These are phyloP conservation scores for Cirrhinus molitorella DNA, from an alignment of 2,797 vertebrate species.

Conservation along the genomic window DNA sequence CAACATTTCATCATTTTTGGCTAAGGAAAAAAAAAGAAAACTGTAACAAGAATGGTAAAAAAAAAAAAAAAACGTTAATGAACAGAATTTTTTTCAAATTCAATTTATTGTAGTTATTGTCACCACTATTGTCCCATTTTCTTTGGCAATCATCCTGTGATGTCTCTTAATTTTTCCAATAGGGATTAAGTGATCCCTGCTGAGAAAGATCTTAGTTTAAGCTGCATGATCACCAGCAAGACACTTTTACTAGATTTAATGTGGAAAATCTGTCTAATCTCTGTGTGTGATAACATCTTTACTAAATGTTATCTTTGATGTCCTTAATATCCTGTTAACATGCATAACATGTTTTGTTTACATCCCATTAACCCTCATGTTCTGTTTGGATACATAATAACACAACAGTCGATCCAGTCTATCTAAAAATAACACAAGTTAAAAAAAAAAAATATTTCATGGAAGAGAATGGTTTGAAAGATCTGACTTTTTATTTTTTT, in stretches of 20 bases:
- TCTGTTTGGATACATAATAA: not conserved
- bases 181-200: constrained; percentile 34
- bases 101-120: not conserved
- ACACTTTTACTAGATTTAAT: constrained; percentile 27
- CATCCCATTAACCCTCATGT: not conserved
- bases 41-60: not conserved
- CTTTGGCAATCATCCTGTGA: constrained; percentile 15
- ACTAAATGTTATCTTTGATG: constrained; percentile 33
- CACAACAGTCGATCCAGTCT: not conserved
- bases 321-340: constrained; percentile 37
- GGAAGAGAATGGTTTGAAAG: not conserved
- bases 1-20: not conserved
- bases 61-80: not conserved
- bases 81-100: not conserved
- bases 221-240: constrained; percentile 34
- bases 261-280: constrained; percentile 35
- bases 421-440: not conserved
- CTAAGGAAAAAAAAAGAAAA: not conserved
- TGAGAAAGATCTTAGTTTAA: constrained; percentile 44
- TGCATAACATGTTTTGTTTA: constrained; percentile 13
- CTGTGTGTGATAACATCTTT: constrained; percentile 28
- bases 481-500: not conserved
- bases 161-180: constrained; percentile 30
- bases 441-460: not conserved
- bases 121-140: not conserved